Evolutionary conservation across 53 echinoderm and acorn worm genomes (phyloP), one percentile per base, ranked within the genome.

Genomic region (Paracentrotus lividus): DNA sequence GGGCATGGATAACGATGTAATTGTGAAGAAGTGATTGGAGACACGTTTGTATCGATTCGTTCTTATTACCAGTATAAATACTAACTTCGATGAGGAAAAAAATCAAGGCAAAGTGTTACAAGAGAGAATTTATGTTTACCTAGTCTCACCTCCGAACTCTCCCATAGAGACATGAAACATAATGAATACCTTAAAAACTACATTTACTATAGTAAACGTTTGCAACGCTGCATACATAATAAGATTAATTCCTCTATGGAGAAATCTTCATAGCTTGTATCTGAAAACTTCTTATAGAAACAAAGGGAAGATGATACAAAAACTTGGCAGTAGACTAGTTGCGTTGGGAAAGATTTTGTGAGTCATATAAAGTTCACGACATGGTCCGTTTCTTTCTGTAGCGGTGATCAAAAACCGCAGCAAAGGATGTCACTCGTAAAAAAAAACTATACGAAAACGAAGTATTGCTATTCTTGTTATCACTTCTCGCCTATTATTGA

Each of bases 281-380:
- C 8, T 7, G 27, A 13, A 8, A 2, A 31, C 27, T 64, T 5
- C 29, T 40, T 72, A 1, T 72, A 36, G 72, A 72, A 18, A 72
- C 40, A 9, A 15, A 72, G 1, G 20, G 16, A 38, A 40, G 32
- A 72, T 69, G 38, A 69, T 18, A 16, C 12, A 72, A 1, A 5
- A 40, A 15, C 72, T 40, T 72, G 72, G 18, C 36, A 38, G 5
- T 72, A 72, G 38, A 21, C 72, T 72, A 72, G 36, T 40, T 27
- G 36, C 18, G 20, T 38, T 16, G 18, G 40, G 40, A 40, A 72
- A 72, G 72, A 72, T 72, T 40, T 72, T 72, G 36, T 72, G 72
- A 72, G 72, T 72, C 72, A 72, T 72, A 32, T 72, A 72, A 72
- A 72, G 72, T 72, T 72, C 72, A 72, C 72, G 72, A 72, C 72